Percentiles rank a stretch among this genome's conserved stretches.
Conservation (phyloP, 2,888 invertebrate species). For the Sinotaia quadrata region DNA sequence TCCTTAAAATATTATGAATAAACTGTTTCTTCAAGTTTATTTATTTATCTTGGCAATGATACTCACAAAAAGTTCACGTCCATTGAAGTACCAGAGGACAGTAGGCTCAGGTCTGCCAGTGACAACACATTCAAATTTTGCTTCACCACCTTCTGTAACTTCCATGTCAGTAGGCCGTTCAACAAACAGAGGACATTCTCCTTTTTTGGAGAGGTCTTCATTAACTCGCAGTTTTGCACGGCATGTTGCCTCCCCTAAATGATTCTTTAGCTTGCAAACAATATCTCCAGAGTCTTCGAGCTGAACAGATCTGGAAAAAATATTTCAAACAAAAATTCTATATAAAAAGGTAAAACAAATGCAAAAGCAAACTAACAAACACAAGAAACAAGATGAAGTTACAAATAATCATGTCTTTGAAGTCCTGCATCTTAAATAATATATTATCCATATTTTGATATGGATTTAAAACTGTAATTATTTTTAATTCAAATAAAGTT, state of each 20-base stretch:
- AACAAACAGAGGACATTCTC: slow-evolving; percentile 54
- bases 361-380: no score
- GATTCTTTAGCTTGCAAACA: slow-evolving; percentile 48
- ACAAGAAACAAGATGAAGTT: no score
- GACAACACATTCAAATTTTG: slow-evolving; percentile 64
- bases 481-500: no score
- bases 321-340: background rate
- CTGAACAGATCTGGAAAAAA: slow-evolving; percentile 33
- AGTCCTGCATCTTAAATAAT: no score
- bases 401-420: no score
- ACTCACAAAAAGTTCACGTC: slow-evolving; percentile 44
- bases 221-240: slow-evolving; percentile 57
- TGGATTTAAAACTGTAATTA: no score
- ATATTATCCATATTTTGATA: no score
- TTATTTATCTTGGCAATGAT: no score
- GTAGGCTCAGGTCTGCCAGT: slow-evolving; percentile 68
- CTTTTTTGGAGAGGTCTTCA: slow-evolving; percentile 50
- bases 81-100: slow-evolving; percentile 68
- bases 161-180: slow-evolving; percentile 55
- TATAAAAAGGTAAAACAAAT: background rate
- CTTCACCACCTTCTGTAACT: slow-evolving; percentile 56
- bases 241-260: slow-evolving; percentile 60
- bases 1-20: no score
- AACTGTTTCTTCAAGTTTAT: no score
- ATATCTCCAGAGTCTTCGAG: slow-evolving; percentile 42